Evolutionary conservation across 2,113 vertebrate species (phyloP), one percentile per base, ranked within the genome.

Genomic region (Pollachius pollachius): DNA sequence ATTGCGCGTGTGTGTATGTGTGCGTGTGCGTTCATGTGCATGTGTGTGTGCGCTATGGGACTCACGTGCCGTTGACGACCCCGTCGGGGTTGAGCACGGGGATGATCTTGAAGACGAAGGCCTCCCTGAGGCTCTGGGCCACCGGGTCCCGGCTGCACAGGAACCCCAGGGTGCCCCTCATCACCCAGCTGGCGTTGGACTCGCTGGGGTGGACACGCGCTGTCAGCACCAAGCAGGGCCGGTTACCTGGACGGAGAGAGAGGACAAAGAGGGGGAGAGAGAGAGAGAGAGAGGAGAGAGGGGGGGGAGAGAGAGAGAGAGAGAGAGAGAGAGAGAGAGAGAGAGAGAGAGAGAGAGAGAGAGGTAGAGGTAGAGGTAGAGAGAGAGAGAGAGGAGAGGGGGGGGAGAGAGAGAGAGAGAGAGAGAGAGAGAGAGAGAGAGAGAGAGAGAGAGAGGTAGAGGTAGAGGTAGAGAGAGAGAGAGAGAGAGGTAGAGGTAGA

Each of bases 21-120:
- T 3, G 52, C 1, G 52, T 30, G 30, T 30, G 30, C 5, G 30
- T 30, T 4, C 5, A 6, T 30, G 30, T 30, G 30, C 5, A 6
- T 30, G 30, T 30, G 30, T 30, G 30, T 30, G 30, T 30, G 30
- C 3, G 30, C 30, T 62, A 15, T 16, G 15, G 15, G 21, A 94
- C 95, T 86, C 90, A 98, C 96, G 88, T 95, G 89, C 97, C 96
- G 4, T 96, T 95, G 90, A 98, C 92, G 88, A 99, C 97, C 62
- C 96, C 96, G 7, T 98, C 95, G 0, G 96, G 95, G 74, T 98
- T 99, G 48, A 99, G 93, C 94, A 99, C 97, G 52, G 97, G 97
- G 73, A 99, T 82, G 58, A 99, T 78, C 86, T 98, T 98, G 89
- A 99, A 98, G 85, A 98, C 91, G 69, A 95, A 98, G n/a, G 90